These are phyloP conservation scores for Eospalax fontanierii DNA, from an alignment of 2,797 vertebrate genomes.

Conservation along the genomic window DNA sequence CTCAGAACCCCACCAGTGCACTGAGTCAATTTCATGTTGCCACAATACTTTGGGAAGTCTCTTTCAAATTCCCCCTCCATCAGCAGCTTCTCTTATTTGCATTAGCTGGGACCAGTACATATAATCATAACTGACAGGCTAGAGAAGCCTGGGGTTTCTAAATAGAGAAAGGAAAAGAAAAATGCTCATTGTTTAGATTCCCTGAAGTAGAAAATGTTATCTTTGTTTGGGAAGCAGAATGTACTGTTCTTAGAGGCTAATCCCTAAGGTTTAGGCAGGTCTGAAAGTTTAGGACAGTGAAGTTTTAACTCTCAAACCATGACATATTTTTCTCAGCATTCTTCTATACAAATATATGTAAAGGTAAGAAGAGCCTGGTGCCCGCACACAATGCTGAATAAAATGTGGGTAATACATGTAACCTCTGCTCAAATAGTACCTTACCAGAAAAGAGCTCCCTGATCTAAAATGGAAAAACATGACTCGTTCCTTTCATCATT, in stretches of 20 bases:
- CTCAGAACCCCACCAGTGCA: slow-evolving; percentile 19
- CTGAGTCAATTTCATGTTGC: slow-evolving; percentile 62
- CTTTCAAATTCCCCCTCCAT: slow-evolving; percentile 72
- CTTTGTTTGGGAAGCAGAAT: slow-evolving; percentile 75
- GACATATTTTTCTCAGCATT: slow-evolving; percentile 2
- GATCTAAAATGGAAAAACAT: background rate
- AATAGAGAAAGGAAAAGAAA: slow-evolving; percentile 66
- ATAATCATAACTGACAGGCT: slow-evolving; percentile 67
- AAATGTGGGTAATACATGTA: background rate
- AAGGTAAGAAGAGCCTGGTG: background rate
- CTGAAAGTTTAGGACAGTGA: slow-evolving; percentile 51
- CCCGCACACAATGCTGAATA: background rate
- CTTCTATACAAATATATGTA: background rate
- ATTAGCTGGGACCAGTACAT: slow-evolving; percentile 72
- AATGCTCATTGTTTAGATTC: slow-evolving; percentile 68
- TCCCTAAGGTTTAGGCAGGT: slow-evolving; percentile 71
- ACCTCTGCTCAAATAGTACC: background rate
- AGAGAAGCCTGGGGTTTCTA: slow-evolving; percentile 66
- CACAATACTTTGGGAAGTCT: slow-evolving; percentile 57
- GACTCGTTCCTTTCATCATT: background rate
- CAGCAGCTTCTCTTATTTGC: slow-evolving; percentile 68
- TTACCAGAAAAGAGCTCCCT: background rate
- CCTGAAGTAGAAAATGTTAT: slow-evolving; percentile 63
- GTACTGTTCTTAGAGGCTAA: slow-evolving; percentile 45
- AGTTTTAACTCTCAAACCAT: background rate